phyloP scores from a whole-genome alignment of 2,797 vertebrate genomes.

The Melanotaenia boesemani region DNA sequence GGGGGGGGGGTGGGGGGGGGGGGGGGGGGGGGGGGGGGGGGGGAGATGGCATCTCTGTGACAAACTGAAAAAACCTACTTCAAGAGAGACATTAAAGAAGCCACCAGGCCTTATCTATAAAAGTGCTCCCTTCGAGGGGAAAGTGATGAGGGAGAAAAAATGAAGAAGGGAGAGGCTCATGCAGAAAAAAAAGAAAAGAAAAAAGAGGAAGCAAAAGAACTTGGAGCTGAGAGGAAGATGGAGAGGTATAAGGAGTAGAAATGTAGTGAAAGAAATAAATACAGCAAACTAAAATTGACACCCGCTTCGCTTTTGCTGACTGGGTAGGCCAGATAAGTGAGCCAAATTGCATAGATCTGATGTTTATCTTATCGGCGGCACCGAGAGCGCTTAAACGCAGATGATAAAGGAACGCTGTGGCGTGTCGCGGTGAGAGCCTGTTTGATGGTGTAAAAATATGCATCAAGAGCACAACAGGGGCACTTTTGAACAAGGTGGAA shows the following conservation, averaged over 20 bases:
- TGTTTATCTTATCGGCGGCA: conserved; percentile 85
- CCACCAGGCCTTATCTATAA: conserved; percentile 79
- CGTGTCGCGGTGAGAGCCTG: conserved; percentile 64
- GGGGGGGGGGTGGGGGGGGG: conserved; percentile 41
- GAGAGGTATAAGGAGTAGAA: conserved; percentile 59
- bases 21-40: conserved; percentile 42
- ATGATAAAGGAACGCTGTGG: conserved; percentile 73
- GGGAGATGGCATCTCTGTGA: conserved; percentile 62
- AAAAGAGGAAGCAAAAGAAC: conserved; percentile 43
- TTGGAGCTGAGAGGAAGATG: conserved; percentile 41
- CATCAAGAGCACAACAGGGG: conserved; percentile 56
- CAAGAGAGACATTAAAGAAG: conserved; percentile 79
- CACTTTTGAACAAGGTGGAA: conserved; percentile 76
- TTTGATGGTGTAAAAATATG: conserved; percentile 71
- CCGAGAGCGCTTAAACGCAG: conserved; percentile 73
- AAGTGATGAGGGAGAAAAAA: conserved; percentile 51
- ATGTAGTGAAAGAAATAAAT: conserved; percentile 79
- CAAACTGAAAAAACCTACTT: conserved; percentile 57
- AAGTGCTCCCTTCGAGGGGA: conserved; percentile 67
- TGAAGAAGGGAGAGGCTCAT: conserved; percentile 52
- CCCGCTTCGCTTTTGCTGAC: conserved; percentile 83
- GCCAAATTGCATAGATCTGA: conserved; percentile 85
- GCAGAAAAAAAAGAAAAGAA: conserved; percentile 11
- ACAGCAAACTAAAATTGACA: conserved; percentile 79
- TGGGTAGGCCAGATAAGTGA: conserved; percentile 85